phyloP scores from a whole-genome alignment of 1,140 invertebrate species.

The Drosophila mauritiana region DNA sequence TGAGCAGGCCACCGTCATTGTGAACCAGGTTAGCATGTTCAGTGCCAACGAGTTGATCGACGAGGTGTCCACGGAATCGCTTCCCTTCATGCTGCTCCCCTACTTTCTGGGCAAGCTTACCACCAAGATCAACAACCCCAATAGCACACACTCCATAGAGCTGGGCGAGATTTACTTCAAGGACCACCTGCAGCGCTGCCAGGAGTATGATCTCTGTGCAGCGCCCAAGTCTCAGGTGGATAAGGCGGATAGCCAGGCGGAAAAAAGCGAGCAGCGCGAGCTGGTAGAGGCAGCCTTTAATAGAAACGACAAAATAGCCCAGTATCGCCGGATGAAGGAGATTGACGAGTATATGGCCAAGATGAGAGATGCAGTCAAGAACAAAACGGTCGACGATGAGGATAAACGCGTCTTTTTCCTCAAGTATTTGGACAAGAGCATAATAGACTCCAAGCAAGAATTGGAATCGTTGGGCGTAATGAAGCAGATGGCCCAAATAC shows the following conservation, averaged over 20 bases:
- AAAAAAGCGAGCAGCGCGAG: slow-evolving; percentile 70
- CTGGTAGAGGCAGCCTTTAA: slow-evolving; percentile 85
- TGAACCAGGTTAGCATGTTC: slow-evolving; percentile 92
- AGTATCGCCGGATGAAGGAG: slow-evolving; percentile 92
- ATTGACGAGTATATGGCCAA: slow-evolving; percentile 89
- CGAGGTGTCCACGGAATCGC: slow-evolving; percentile 93
- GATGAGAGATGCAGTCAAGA: slow-evolving; percentile 88
- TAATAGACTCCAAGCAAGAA: slow-evolving; percentile 91
- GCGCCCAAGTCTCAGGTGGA: slow-evolving; percentile 32
- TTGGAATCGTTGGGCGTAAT: slow-evolving; percentile 90
- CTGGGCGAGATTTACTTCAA: slow-evolving; percentile 92
- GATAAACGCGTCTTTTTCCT: slow-evolving; percentile 93
- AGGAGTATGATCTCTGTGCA: slow-evolving; percentile 91
- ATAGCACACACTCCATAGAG: slow-evolving; percentile 89
- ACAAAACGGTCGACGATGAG: slow-evolving; percentile 91
- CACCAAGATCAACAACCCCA: slow-evolving; percentile 86
- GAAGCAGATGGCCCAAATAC: slow-evolving; percentile 90
- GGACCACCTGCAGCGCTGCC: slow-evolving; percentile 92
- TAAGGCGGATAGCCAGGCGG: slow-evolving; percentile 22
- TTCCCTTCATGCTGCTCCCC: slow-evolving; percentile 94
- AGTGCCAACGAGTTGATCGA: slow-evolving; percentile 94
- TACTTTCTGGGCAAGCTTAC: slow-evolving; percentile 91
- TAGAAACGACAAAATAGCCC: slow-evolving; percentile 91
- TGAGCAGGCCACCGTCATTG: slow-evolving; percentile 91
- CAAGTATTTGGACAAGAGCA: slow-evolving; percentile 91